Evolutionary conservation across 2,888 invertebrate genomes (phyloP).

Genomic region (Lasioglossum marginatum): DNA sequence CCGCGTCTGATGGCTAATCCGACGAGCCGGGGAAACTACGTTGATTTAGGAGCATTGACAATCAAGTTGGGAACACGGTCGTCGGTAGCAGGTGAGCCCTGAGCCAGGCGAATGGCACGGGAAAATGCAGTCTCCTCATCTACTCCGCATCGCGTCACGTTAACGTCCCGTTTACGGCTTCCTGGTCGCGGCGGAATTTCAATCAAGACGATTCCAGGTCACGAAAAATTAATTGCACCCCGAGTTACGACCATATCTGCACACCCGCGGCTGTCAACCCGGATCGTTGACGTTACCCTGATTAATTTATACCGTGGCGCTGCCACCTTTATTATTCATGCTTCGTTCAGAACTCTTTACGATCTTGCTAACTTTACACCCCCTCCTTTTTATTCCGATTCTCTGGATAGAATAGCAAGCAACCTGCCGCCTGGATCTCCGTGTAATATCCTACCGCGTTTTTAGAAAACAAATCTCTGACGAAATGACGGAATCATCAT

Average conservation of each 20-base stretch:
- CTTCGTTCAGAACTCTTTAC: neutral
- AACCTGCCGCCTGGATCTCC: neutral
- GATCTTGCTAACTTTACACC: constrained; percentile 1
- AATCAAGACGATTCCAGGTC: constrained; percentile 34
- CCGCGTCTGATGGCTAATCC: constrained; percentile 66
- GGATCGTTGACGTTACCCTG: neutral
- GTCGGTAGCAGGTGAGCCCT: constrained; percentile 34
- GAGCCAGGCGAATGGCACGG: constrained; percentile 23
- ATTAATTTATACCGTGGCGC: neutral
- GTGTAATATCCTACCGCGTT: neutral
- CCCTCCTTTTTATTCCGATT: neutral
- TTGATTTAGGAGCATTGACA: constrained; percentile 77
- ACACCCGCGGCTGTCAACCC: neutral
- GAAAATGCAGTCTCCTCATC: constrained; percentile 24
- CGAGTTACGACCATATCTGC: neutral
- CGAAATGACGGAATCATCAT: too few species aligned
- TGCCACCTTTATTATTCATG: neutral
- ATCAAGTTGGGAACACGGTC: constrained; percentile 72
- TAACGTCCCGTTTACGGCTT: constrained; percentile 38
- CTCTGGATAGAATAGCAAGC: neutral
- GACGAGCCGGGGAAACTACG: constrained; percentile 61
- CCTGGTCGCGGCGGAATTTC: constrained; percentile 19
- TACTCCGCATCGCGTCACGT: constrained; percentile 20
- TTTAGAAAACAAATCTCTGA: too few species aligned
- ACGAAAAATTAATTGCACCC: constrained; percentile 31